Percentiles rank a stretch among this genome's conserved stretches.
Conservation (phyloP, 2,888 invertebrate genomes). For the Cepaea hortensis region DNA sequence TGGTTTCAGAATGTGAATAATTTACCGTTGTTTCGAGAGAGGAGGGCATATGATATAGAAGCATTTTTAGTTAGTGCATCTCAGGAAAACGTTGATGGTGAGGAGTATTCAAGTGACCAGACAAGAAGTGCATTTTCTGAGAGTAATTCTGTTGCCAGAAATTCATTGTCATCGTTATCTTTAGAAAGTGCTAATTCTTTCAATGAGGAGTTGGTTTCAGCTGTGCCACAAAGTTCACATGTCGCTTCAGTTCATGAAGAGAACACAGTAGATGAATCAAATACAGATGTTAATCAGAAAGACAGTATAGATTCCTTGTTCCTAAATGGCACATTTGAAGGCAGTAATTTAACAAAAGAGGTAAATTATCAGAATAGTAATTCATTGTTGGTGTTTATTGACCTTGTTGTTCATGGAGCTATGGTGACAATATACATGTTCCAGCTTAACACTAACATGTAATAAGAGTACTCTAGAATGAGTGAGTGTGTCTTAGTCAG, state of each 20-base stretch:
- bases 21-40: constrained; percentile 57
- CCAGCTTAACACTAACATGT: too few species aligned
- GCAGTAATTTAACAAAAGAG: constrained; percentile 50
- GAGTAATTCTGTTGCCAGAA: background rate
- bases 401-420: too few species aligned
- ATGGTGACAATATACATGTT: too few species aligned
- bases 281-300: background rate
- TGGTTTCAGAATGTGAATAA: constrained; percentile 65
- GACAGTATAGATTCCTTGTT: constrained; percentile 18
- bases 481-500: too few species aligned
- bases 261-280: background rate
- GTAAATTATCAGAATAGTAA: constrained; percentile 25
- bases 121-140: background rate
- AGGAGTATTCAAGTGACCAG: constrained; percentile 18
- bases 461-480: too few species aligned
- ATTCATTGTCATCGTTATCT: constrained; percentile 11
- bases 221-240: background rate
- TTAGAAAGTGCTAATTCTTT: constrained; percentile 32
- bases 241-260: background rate
- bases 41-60: constrained; percentile 56
- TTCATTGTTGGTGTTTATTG: too few species aligned
- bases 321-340: constrained; percentile 45
- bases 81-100: constrained; percentile 11
- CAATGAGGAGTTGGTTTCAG: background rate
- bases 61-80: constrained; percentile 60